Evolutionary conservation across 2,888 invertebrate species (phyloP), one percentile per base, ranked within the genome.

Genomic region (Maniola hyperantus): DNA sequence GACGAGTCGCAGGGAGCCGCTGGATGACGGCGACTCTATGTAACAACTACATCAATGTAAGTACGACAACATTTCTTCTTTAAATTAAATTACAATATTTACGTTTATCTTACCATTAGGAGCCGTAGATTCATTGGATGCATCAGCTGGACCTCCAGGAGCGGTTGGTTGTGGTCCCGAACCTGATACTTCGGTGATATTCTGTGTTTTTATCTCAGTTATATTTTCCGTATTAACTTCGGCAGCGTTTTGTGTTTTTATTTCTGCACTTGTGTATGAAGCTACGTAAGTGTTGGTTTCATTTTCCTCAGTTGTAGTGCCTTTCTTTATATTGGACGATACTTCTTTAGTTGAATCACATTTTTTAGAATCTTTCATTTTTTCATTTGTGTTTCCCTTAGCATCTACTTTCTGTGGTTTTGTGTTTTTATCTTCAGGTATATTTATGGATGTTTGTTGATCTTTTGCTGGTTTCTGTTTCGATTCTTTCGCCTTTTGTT

Each of bases 101-200:
- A n/a, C n/a, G n/a, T n/a, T n/a, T n/a, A n/a, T n/a, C 54, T 54
- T 15, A 54, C 54, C 54, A 10, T 36, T 6, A 34, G 36, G 15
- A 18, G n/a, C 13, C 2, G 59, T 8, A 18, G 18, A 5, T 5
- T 26, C 18, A 11, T n/a, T 53, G n/a, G 26, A 26, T 26, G 1
- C 6, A 15, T n/a, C 44, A 2, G 51, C 44, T 6, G 51, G 65
- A 36, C 51, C 36, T 6, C 55, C 67, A 36, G 69, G 71, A 2
- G 57, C 59, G 7, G 54, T 51, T 5, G 67, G 69, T 39, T 64
- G 64, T 2, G 64, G 64, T 39, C 68, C 69, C 5, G 70, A 71
- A 10, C 65, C 70, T 36, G 64, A 63, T 13, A 34, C 33, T 48
- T 48, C 59, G 1, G 59, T 60, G 2, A 46, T 60, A 48, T 48